Evolutionary conservation across 2,888 invertebrate genomes (phyloP).

Genomic region (Leptinotarsa juncta): DNA sequence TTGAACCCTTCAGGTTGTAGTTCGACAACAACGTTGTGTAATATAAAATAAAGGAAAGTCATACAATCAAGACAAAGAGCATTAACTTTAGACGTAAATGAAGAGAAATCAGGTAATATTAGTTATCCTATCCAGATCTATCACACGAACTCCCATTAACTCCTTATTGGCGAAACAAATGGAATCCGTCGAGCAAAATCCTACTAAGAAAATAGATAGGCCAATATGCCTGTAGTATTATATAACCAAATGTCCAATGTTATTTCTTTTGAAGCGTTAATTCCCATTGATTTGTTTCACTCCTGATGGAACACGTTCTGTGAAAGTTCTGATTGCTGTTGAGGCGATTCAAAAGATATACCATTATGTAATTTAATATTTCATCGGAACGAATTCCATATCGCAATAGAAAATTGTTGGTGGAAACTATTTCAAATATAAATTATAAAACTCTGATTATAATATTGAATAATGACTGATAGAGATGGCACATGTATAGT

Average conservation of each 20-base stretch:
- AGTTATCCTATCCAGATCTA: constrained; percentile 3
- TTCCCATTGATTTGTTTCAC: constrained; percentile 13
- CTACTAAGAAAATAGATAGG: neutral
- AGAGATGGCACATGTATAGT: too few species aligned
- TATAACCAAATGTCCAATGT: neutral
- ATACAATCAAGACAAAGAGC: neutral
- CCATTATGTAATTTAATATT: neutral
- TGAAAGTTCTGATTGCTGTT: constrained; percentile 12
- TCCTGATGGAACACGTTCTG: neutral
- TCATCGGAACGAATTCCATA: neutral
- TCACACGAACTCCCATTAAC: constrained; percentile 12
- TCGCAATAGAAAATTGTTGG: too few species aligned
- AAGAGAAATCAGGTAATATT: constrained; percentile 8
- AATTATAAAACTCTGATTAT: neutral
- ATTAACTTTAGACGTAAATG: neutral
- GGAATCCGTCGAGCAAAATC: neutral
- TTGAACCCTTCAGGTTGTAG: too few species aligned
- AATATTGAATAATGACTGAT: too few species aligned
- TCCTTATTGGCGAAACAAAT: constrained; percentile 12
- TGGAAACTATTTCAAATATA: too few species aligned
- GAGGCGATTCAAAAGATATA: neutral
- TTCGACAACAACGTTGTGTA: too few species aligned
- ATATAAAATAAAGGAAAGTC: too few species aligned
- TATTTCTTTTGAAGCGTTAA: neutral
- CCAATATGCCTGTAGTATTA: neutral